Percentiles rank a stretch among this genome's conserved stretches.
Evolutionary conservation across 2,888 invertebrate genomes (phyloP).

Genomic region (Nebria brevicollis): DNA sequence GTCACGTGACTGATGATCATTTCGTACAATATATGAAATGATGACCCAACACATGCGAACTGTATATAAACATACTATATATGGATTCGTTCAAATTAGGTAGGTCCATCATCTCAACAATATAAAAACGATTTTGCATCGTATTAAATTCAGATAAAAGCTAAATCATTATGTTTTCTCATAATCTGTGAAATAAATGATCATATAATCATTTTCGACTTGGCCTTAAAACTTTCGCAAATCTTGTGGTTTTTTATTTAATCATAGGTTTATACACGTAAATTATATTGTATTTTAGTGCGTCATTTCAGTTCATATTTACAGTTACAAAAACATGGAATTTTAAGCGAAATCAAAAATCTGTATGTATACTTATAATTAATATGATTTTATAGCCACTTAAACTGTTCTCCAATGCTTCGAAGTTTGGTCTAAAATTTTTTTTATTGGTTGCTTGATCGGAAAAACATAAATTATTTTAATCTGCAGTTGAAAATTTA

Average conservation of each 20-base stretch:
- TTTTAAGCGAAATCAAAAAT: neutral
- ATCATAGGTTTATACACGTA: neutral
- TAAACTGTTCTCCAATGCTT: no score
- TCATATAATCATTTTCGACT: conserved; percentile 5
- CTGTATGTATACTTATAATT: no score
- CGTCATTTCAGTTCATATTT: neutral
- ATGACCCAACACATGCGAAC: neutral
- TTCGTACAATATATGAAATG: neutral
- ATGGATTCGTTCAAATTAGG: neutral
- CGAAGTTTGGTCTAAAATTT: no score
- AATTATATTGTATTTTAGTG: neutral
- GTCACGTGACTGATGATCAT: conserved; percentile 34
- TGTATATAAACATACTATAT: neutral
- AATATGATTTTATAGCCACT: no score
- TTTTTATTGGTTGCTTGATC: no score
- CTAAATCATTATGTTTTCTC: neutral
- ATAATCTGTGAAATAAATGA: neutral
- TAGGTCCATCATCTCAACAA: neutral
- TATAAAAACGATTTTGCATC: conserved; percentile 18
- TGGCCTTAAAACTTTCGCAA: neutral
- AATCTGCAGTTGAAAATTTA: no score
- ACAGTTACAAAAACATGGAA: neutral
- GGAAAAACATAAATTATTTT: no score
- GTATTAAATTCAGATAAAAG: conserved; percentile 28
- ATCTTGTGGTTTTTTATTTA: neutral